Percentiles rank a stretch among this genome's conserved stretches.
These are phyloP conservation scores for Hofmannophila pseudospretella DNA, from an alignment of 2,888 invertebrate genomes.

Conservation along the genomic window DNA sequence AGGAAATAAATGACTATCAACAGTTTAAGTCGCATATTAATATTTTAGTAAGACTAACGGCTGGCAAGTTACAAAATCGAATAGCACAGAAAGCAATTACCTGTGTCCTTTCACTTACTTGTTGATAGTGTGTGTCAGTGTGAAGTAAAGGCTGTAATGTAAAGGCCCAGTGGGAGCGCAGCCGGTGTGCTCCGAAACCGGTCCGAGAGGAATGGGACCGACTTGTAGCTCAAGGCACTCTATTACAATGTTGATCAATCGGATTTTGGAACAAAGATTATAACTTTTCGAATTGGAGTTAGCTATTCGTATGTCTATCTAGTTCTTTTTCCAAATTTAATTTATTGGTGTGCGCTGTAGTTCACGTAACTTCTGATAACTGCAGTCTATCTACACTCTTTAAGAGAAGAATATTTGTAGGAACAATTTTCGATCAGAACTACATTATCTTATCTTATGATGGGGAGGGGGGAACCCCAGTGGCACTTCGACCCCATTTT, in stretches of 20 bases:
- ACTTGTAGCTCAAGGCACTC: conserved; percentile 65
- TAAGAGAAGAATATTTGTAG: too few species aligned
- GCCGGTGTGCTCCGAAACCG: conserved; percentile 67
- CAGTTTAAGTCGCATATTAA: conserved; percentile 20
- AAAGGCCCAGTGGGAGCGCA: conserved; percentile 55
- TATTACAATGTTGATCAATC: conserved; percentile 72
- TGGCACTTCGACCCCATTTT: too few species aligned
- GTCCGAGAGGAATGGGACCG: conserved; percentile 65
- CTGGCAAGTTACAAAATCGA: conserved; percentile 50
- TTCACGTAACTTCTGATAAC: too few species aligned
- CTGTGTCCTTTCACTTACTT: conserved; percentile 72
- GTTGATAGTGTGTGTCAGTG: conserved; percentile 37
- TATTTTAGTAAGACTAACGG: conserved; percentile 32
- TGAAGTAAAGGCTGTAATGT: conserved; percentile 16
- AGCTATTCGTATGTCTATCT: too few species aligned
- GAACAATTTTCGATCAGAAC: too few species aligned
- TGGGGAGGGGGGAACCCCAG: too few species aligned
- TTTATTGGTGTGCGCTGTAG: too few species aligned
- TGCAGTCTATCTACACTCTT: too few species aligned
- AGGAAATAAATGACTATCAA: conserved; percentile 6
- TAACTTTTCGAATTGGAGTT: conserved; percentile 8
- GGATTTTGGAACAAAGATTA: conserved; percentile 60
- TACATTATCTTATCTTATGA: too few species aligned
- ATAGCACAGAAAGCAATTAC: conserved; percentile 66
- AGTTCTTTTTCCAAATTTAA: too few species aligned